Percentiles rank a stretch among this genome's conserved stretches.
phyloP scores from a whole-genome alignment of 2,888 invertebrate species.

The Agrochola lota region DNA sequence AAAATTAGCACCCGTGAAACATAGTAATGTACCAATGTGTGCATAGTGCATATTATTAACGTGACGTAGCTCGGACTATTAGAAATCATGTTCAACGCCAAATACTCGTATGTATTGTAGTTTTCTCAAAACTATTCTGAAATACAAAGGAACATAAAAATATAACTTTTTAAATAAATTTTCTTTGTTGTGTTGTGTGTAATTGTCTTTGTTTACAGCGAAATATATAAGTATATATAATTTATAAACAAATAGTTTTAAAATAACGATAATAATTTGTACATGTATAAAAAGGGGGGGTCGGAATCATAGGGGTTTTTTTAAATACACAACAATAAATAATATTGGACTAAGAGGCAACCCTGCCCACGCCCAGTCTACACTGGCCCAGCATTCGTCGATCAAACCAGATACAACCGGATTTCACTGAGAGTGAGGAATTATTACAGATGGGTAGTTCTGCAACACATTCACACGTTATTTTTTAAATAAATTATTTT shows the following conservation, averaged over 20 bases:
- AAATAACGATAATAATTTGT: neutral
- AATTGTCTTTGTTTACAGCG: neutral
- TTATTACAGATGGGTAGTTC: constrained; percentile 59
- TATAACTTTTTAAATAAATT: neutral
- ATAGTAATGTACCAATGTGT: neutral
- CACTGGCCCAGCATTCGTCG: constrained; percentile 54
- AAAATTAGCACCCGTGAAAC: constrained; percentile 21
- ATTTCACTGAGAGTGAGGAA: constrained; percentile 62
- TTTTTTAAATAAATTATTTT: constrained; percentile 26
- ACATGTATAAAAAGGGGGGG: neutral
- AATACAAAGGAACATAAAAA: neutral
- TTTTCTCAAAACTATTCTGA: neutral
- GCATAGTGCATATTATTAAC: neutral
- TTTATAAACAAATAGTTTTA: neutral
- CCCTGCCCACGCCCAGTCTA: constrained; percentile 35
- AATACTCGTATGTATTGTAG: neutral
- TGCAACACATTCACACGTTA: constrained; percentile 36
- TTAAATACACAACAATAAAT: neutral
- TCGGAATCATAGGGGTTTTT: neutral
- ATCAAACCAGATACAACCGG: constrained; percentile 70
- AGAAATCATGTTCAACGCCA: neutral
- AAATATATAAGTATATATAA: neutral
- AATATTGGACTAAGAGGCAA: constrained; percentile 13
- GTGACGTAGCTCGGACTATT: too few species aligned
- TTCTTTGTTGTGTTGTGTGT: too few species aligned